Evolutionary conservation across 2,888 invertebrate species (phyloP).

Genomic region (Drosophila rellima): DNA sequence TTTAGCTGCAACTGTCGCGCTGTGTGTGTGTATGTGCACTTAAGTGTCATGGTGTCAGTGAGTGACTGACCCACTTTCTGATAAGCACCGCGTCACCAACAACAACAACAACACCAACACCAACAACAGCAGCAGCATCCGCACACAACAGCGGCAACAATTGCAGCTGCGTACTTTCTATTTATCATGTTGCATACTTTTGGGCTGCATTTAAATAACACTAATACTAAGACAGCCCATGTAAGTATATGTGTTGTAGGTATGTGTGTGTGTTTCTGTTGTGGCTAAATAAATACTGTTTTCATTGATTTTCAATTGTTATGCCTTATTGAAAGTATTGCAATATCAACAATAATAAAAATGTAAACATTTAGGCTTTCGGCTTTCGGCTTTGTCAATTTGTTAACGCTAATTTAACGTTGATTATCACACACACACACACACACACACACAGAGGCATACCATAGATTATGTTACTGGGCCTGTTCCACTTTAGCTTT

Average conservation of each 20-base stretch:
- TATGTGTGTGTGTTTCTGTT: not conserved
- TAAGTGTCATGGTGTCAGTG: slow-evolving; percentile 78
- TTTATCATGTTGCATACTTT: slow-evolving; percentile 61
- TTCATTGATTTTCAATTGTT: slow-evolving; percentile 5
- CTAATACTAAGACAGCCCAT: not conserved
- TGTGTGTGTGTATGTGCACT: slow-evolving; percentile 50
- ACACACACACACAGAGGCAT: slow-evolving; percentile 7
- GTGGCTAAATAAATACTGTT: slow-evolving; percentile 3
- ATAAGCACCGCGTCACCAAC: slow-evolving; percentile 61
- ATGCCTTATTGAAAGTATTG: not conserved
- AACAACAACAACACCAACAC: slow-evolving; percentile 31
- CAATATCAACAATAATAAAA: slow-evolving; percentile 2
- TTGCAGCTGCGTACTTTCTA: slow-evolving; percentile 37
- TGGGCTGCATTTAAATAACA: slow-evolving; percentile 18
- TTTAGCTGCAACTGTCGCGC: slow-evolving; percentile 53
- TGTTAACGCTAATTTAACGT: slow-evolving; percentile 75
- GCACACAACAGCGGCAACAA: slow-evolving; percentile 4
- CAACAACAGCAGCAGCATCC: slow-evolving; percentile 15
- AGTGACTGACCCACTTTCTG: slow-evolving; percentile 79
- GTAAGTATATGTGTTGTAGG: not conserved
- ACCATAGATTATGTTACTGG: slow-evolving; percentile 47
- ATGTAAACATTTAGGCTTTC: slow-evolving; percentile 26
- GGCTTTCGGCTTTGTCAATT: slow-evolving; percentile 59
- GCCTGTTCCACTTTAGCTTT: slow-evolving; percentile 43
- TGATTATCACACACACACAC: slow-evolving; percentile 65